A percentile compares a stretch with the other conserved stretches of the same genome.
phyloP scores from a whole-genome alignment of 2,888 invertebrate species.

The Eupithecia vulgata region DNA sequence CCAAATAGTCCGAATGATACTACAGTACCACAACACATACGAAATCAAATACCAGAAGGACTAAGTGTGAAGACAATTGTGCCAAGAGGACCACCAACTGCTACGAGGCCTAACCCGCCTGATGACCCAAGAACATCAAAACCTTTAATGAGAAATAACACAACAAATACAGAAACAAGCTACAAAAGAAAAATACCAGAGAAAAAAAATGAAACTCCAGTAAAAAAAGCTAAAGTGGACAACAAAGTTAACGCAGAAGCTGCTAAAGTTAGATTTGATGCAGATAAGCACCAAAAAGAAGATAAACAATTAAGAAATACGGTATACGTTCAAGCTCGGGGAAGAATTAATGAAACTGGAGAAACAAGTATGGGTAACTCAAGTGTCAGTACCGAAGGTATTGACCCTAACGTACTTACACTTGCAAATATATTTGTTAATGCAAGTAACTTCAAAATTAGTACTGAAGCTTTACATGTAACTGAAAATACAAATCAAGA shows the following conservation, averaged over 20 bases:
- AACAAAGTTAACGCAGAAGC: constrained; percentile 15
- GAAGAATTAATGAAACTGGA: constrained; percentile 51
- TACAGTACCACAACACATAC: constrained; percentile 33
- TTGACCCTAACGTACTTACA: background rate
- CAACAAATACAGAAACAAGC: constrained; percentile 23
- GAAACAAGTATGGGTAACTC: background rate
- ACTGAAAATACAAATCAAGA: background rate
- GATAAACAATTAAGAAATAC: constrained; percentile 75
- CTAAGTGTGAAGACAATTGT: constrained; percentile 47
- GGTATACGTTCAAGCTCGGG: constrained; percentile 74
- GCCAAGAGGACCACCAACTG: constrained; percentile 45
- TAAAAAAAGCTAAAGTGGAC: background rate
- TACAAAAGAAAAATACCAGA: constrained; percentile 21
- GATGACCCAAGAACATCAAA: constrained; percentile 23
- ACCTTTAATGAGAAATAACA: constrained; percentile 20
- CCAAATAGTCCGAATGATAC: background rate
- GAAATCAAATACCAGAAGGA: constrained; percentile 46
- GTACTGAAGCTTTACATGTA: background rate
- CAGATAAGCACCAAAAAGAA: constrained; percentile 38
- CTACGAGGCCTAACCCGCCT: constrained; percentile 39
- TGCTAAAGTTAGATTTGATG: background rate
- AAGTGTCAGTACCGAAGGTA: background rate
- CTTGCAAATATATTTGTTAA: background rate
- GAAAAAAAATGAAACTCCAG: background rate
- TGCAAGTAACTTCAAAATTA: constrained; percentile 4